These are phyloP conservation scores for Mesorhabditis belari DNA, from an alignment of 2,888 invertebrate genomes.

Conservation along the genomic window DNA sequence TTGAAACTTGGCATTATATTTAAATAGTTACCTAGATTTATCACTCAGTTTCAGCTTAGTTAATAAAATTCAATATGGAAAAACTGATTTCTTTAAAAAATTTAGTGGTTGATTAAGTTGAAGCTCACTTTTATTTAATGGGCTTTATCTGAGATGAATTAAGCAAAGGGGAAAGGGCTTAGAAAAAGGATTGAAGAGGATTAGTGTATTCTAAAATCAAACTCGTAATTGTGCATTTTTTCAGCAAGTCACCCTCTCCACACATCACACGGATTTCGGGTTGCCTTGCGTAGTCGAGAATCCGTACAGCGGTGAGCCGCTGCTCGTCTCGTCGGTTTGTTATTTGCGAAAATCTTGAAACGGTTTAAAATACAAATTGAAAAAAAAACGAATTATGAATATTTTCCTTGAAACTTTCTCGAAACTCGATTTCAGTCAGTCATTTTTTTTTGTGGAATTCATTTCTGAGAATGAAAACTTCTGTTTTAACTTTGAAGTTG, in stretches of 20 bases:
- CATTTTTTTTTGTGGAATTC: not conserved
- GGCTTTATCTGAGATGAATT: not conserved
- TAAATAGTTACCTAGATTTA: too few species aligned
- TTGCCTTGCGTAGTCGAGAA: constrained; percentile 55
- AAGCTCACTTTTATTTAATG: too few species aligned
- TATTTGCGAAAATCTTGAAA: not conserved
- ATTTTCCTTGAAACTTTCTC: not conserved
- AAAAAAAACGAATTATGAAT: not conserved
- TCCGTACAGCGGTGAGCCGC: constrained; percentile 52
- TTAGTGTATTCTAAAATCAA: not conserved
- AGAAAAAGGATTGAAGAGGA: not conserved
- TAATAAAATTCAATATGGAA: too few species aligned
- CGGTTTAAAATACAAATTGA: not conserved
- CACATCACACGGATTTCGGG: constrained; percentile 34
- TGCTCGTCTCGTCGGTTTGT: constrained; percentile 51
- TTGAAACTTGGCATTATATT: too few species aligned
- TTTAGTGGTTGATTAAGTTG: too few species aligned
- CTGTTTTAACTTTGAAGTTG: too few species aligned
- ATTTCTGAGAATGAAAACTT: not conserved
- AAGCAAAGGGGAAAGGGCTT: not conserved
- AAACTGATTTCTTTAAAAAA: too few species aligned
- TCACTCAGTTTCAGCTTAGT: too few species aligned
- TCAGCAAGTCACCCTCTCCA: not conserved
- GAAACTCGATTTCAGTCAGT: not conserved
- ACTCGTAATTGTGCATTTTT: not conserved